Conservation (phyloP, 2,888 invertebrate species). For the Clostera curtula region DNA sequence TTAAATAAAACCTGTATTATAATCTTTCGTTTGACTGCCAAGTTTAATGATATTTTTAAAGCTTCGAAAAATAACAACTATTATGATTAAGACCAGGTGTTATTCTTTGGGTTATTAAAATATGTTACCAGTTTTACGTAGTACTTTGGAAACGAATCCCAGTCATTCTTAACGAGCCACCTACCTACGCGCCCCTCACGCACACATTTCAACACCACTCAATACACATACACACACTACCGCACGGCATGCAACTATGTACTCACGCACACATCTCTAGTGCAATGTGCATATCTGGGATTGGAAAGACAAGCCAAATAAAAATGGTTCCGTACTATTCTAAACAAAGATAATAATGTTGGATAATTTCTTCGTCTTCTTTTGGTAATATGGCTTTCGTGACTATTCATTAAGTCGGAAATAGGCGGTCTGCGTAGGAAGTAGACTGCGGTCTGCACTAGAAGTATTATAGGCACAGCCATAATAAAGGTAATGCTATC, state of each 20-base stretch:
- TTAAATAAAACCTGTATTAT: not conserved
- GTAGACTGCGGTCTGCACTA: no score
- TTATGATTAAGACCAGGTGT: not conserved
- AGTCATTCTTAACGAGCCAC: constrained; percentile 22
- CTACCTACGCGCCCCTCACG: constrained; percentile 15
- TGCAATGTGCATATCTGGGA: constrained; percentile 1
- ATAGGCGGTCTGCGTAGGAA: no score
- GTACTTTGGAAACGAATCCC: constrained; percentile 9
- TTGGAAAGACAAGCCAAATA: no score
- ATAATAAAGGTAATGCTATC: no score
- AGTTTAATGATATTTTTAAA: no score
- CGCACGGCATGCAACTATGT: constrained; percentile 3
- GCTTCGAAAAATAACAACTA: no score
- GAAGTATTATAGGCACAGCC: no score
- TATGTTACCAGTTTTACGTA: not conserved
- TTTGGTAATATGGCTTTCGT: no score
- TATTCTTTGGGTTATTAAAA: not conserved
- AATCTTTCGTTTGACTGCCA: not conserved
- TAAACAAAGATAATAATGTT: no score
- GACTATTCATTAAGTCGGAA: no score
- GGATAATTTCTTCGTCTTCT: no score
- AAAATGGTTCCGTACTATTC: no score
- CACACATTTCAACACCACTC: constrained; percentile 6
- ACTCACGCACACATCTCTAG: constrained; percentile 2
- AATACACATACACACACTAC: not conserved